Evolutionary conservation across 1,140 invertebrate species (phyloP), one percentile per base, ranked within the genome.

Genomic region (Achatina immaculata): DNA sequence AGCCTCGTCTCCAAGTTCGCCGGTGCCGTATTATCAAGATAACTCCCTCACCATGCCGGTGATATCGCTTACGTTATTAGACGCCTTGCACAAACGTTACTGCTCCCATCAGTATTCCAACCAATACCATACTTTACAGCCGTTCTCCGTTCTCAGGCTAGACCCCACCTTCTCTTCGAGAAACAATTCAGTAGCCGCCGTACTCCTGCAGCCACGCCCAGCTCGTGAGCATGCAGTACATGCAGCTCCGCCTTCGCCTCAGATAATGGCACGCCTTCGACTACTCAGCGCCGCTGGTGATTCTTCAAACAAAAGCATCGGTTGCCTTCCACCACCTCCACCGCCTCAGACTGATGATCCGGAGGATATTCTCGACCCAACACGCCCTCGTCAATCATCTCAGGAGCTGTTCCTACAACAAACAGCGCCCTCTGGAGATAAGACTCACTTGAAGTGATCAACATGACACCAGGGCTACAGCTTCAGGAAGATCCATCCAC

Each of bases 71-170:
- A 83, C 82, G 24, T 71, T 84, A n/a, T 55, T 84, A 36, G 83
- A 84, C 73, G 81, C 81, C 1, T 51, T 84, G 51, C 83, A 84
- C 40, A 84, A 84, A 55, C 82, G 79, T 14, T 84, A 84, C 81
- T 84, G 81, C 55, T 21, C 81, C 45, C 78, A 83, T 55, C 82
- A 83, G 73, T 85, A 84, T 69, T 71, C 79, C 28, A 7, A 3
- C n/a, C 28, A 74, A 0, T 72, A 55, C 66, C 34, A 68, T 24
- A 40, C 55, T 14, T 11, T 69, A 11, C 77, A 68, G 42, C 62
- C 77, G 1, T 68, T 45, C 42, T 34, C 77, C 21, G 16, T 48
- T 14, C 62, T 77, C 34, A 77, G 28, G n/a, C 40, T 48, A 14
- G 42, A 45, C 40, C 58, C 77, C n/a, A 11, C 62, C 4, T 48